Conservation (phyloP, 2,113 vertebrate genomes). For the Pluvianellus socialis region DNA sequence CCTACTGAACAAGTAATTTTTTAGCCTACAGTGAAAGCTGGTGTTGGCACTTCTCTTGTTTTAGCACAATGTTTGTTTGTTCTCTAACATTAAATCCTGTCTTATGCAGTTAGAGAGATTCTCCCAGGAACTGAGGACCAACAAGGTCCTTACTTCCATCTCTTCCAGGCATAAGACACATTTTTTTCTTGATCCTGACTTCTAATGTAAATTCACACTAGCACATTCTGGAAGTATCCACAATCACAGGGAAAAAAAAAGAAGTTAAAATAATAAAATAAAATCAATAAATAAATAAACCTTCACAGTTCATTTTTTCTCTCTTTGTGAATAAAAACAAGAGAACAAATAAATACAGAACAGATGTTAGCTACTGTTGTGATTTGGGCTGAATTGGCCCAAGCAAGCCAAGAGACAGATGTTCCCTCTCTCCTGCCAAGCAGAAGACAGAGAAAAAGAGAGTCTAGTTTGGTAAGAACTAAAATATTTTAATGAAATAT, state of each 20-base stretch:
- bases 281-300: not conserved
- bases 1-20: not conserved
- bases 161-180: not conserved
- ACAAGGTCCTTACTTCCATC: not conserved
- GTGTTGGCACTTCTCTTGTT: not conserved
- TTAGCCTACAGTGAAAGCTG: not conserved
- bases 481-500: too few species aligned
- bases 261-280: not conserved
- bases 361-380: not conserved
- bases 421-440: too few species aligned
- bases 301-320: not conserved
- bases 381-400: too few species aligned
- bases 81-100: not conserved
- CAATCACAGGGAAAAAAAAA: not conserved
- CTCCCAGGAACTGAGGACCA: not conserved
- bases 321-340: not conserved
- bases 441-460: too few species aligned
- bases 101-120: not conserved
- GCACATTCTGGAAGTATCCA: not conserved
- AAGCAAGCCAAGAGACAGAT: too few species aligned
- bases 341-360: not conserved
- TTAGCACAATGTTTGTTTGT: not conserved
- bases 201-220: not conserved
- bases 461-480: too few species aligned
- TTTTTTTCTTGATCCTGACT: not conserved